Percentiles rank a stretch among this genome's conserved stretches.
phyloP scores from a whole-genome alignment of 2,888 invertebrate species.

The Punctoribates punctum region DNA sequence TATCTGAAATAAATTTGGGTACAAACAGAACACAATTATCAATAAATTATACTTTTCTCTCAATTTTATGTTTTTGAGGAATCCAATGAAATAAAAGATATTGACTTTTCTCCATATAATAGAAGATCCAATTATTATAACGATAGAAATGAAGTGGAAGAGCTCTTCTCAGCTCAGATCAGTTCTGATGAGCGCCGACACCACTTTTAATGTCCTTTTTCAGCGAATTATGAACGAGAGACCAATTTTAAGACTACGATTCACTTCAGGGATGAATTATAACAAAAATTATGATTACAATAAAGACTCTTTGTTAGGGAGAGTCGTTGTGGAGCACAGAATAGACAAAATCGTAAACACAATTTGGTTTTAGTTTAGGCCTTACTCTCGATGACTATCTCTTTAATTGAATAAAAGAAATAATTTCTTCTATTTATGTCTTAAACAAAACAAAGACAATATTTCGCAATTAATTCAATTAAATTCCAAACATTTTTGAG shows the following conservation, averaged over 20 bases:
- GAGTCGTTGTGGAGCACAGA: neutral
- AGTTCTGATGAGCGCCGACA: neutral
- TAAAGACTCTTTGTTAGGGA: conserved; percentile 6
- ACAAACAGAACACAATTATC: neutral
- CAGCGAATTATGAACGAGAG: neutral
- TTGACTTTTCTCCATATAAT: too few species aligned
- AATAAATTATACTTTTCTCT: neutral
- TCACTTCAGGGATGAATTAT: neutral
- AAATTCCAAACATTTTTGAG: neutral
- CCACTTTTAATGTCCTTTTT: neutral
- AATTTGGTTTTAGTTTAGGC: neutral
- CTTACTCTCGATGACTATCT: neutral
- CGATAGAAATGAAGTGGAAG: too few species aligned
- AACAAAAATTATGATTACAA: neutral
- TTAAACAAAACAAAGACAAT: too few species aligned
- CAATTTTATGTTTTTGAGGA: too few species aligned
- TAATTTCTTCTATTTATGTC: too few species aligned
- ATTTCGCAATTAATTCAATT: neutral
- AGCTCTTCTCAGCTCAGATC: too few species aligned
- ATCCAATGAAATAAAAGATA: too few species aligned
- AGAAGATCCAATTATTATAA: too few species aligned
- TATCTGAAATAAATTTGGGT: neutral
- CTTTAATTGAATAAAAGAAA: neutral
- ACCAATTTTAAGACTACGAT: neutral
- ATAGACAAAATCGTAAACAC: neutral